Conservation (phyloP, 1,140 invertebrate genomes). For the Nasonia longicornis region DNA sequence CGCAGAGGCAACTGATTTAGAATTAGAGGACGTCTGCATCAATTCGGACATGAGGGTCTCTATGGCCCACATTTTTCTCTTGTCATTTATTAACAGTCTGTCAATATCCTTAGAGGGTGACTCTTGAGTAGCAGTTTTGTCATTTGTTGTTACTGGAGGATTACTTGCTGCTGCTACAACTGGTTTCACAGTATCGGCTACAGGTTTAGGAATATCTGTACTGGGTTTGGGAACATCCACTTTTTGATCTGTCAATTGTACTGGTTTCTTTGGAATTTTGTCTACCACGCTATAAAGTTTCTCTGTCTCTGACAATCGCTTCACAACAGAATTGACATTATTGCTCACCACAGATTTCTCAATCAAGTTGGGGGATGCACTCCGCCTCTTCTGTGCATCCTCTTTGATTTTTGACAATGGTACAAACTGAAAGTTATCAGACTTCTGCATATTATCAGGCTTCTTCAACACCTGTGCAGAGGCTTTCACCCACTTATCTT, state of each 20-base stretch:
- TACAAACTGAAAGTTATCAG: conserved; percentile 23
- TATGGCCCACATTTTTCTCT: conserved; percentile 65
- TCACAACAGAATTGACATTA: neutral
- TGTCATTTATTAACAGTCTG: conserved; percentile 53
- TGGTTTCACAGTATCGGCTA: neutral
- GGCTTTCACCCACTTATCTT: conserved; percentile 35
- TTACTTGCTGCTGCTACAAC: no score
- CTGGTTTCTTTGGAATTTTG: conserved; percentile 23
- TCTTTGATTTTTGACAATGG: conserved; percentile 44
- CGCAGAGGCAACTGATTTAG: neutral
- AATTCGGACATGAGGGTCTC: conserved; percentile 62
- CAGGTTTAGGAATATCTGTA: neutral
- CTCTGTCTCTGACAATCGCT: conserved; percentile 6
- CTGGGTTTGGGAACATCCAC: neutral
- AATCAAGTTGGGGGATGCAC: neutral
- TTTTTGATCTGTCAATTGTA: conserved; percentile 11
- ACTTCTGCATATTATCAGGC: neutral
- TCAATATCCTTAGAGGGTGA: conserved; percentile 7
- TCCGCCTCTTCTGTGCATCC: conserved; percentile 23
- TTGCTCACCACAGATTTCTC: neutral
- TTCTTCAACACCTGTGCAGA: conserved; percentile 28
- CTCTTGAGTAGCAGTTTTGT: neutral
- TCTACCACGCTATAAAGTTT: conserved; percentile 7
- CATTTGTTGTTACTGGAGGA: neutral
- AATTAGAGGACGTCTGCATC: conserved; percentile 51